phyloP scores from a whole-genome alignment of 2,797 vertebrate species.

The Sandelia bainsii region DNA sequence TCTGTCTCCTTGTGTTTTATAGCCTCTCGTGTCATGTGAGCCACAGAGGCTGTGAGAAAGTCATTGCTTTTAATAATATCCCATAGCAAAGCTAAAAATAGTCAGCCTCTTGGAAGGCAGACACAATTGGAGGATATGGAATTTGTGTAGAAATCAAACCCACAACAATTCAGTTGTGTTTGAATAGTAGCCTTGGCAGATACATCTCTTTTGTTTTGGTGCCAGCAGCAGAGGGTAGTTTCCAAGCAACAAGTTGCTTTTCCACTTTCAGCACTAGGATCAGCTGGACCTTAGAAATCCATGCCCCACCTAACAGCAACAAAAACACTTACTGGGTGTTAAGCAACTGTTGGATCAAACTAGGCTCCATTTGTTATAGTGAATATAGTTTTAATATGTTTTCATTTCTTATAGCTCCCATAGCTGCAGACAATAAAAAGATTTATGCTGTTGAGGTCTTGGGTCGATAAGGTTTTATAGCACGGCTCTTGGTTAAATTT shows the following conservation, averaged over 20 bases:
- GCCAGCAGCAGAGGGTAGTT: conserved; percentile 48
- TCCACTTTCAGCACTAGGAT: conserved; percentile 22
- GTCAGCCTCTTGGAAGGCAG: conserved; percentile 39
- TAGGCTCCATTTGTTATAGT: background rate
- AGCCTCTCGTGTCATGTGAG: conserved; percentile 31
- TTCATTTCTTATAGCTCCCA: background rate
- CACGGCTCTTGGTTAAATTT: background rate
- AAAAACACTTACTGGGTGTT: background rate
- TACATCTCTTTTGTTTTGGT: conserved; percentile 64
- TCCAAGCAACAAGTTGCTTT: conserved; percentile 51
- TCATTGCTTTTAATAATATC: conserved; percentile 70
- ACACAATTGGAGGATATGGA: conserved; percentile 80
- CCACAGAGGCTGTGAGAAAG: conserved; percentile 54
- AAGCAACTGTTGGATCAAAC: conserved; percentile 5
- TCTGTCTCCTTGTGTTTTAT: conserved; percentile 40
- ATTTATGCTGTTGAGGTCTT: background rate
- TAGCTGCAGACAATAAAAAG: conserved; percentile 7
- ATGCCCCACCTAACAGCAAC: conserved; percentile 31
- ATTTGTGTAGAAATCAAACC: conserved; percentile 66
- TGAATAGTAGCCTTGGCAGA: conserved; percentile 71
- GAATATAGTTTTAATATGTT: background rate
- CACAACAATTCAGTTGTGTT: conserved; percentile 57
- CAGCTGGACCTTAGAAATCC: conserved; percentile 24
- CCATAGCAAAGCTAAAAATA: conserved; percentile 73
- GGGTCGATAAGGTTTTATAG: background rate